Conservation (phyloP, 2,888 invertebrate genomes). For the Cyclophora punctaria region DNA sequence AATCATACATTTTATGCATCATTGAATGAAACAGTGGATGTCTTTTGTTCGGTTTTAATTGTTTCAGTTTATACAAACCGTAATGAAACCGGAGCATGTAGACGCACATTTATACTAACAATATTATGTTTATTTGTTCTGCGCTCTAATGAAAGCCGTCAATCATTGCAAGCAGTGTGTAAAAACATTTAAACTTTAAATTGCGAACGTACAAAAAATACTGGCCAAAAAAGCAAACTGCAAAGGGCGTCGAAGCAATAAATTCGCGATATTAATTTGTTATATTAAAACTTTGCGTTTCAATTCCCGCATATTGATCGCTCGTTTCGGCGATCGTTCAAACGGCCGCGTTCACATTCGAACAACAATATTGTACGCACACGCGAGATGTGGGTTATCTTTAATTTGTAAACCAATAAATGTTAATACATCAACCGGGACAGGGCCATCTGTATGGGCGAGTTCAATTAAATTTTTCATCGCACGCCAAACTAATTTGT, state of each 20-base stretch:
- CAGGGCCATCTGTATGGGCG: constrained; percentile 32
- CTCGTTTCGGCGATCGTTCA: constrained; percentile 24
- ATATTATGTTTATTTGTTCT: too few relatives aligned
- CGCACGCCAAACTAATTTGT: constrained; percentile 63
- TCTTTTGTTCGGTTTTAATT: too few relatives aligned
- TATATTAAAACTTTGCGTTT: constrained; percentile 15
- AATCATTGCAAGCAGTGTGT: too few relatives aligned
- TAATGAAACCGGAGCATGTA: too few relatives aligned
- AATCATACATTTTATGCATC: too few relatives aligned
- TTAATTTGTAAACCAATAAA: constrained; percentile 73
- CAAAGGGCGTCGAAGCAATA: constrained; percentile 7
- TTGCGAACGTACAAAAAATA: background rate
- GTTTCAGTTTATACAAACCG: too few relatives aligned
- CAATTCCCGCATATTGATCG: constrained; percentile 16
- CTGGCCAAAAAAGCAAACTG: constrained; percentile 2
- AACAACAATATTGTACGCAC: constrained; percentile 41
- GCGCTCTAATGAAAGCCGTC: too few relatives aligned
- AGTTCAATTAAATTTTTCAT: constrained; percentile 60
- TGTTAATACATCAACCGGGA: constrained; percentile 66
- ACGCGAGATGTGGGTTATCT: constrained; percentile 50
- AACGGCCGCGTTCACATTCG: constrained; percentile 18
- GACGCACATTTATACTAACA: too few relatives aligned
- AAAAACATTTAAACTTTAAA: background rate
- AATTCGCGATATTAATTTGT: constrained; percentile 13
- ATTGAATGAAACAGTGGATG: too few relatives aligned